phyloP scores from a whole-genome alignment of 2,797 vertebrate genomes.

The Discoglossus pictus region DNA sequence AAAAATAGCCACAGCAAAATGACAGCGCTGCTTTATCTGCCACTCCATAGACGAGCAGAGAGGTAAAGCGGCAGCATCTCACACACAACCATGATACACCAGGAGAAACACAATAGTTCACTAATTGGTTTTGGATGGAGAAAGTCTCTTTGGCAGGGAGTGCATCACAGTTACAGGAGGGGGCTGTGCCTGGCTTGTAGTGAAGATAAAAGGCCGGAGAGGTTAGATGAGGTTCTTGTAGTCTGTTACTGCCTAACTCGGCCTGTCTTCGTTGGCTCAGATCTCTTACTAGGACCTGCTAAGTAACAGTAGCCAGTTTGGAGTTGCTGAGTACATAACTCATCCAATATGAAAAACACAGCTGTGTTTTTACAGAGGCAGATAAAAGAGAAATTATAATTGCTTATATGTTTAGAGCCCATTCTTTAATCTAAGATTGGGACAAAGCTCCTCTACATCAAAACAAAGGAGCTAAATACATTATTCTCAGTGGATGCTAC shows the following conservation, averaged over 20 bases:
- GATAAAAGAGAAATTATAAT: constrained; percentile 63
- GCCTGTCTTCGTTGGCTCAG: constrained; percentile 27
- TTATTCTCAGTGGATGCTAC: constrained; percentile 29
- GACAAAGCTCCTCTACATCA: constrained; percentile 16
- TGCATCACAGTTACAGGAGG: rapidly evolving
- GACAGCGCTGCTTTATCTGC: neutral
- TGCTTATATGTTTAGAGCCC: constrained; percentile 66
- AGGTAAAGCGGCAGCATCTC: neutral
- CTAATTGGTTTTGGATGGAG: neutral
- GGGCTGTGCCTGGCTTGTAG: neutral
- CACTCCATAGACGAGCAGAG: neutral
- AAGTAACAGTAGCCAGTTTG: constrained; percentile 32
- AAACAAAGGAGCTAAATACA: constrained; percentile 44
- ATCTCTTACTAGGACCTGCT: constrained; percentile 21
- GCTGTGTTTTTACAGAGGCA: constrained; percentile 57
- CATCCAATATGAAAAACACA: constrained; percentile 59
- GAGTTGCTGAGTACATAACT: constrained; percentile 57
- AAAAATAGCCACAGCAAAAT: constrained; percentile 7
- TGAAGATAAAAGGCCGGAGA: neutral
- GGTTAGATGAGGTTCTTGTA: constrained; percentile 34
- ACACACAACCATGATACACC: neutral
- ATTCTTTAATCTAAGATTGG: constrained; percentile 53
- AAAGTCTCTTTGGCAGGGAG: constrained; percentile 12
- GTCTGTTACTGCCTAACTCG: constrained; percentile 3
- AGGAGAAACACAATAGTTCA: neutral